Base-by-base conservation (phyloP, 37 sponge, comb jelly and placozoan genomes). In the Hexactinellida sp. region DNA sequence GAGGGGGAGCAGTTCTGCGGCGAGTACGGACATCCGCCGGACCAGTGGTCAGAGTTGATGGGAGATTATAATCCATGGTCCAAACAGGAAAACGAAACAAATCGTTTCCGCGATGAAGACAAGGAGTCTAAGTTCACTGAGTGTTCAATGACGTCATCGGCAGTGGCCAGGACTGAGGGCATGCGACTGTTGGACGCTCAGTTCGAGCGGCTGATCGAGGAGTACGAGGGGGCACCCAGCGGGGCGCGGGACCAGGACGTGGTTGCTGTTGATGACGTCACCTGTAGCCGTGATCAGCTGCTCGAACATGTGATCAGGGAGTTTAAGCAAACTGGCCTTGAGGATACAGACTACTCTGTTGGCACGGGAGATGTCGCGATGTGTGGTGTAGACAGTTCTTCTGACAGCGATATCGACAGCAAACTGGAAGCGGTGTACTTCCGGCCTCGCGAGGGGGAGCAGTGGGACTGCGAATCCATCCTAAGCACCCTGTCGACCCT, bases 391-490 rank as follows among this genome's bases (percentile, higher is more conserved):
- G 76, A 63, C 1, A 63, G 76, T 28, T 63, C 76, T 63, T 63
- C 76, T 10, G 76, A 63, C 28, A 63, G 76, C 13, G 82, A 24
- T 38, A 84, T 54, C 36, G 87, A 89, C 36, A 55, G 36, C 76
- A 85, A 84, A 35, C 36, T 47, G 21, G 88, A 71, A n/a, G 36
- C 89, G 83, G 55, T 54, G 84, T 55, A 87, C 76, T 71, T 87
- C 30, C 87, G 82, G 37, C 76, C 83, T 36, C 36, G 38, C 0
- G 54, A 34, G n/a, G 54, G 38, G 24, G 82, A 55, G 19, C 84
- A 89, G 55, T 96, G 92, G 92, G 97, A 96, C 86, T 96, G 97
- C 88, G 94, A 96, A 39, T 88, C 91, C 25, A 85, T 90, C 30
- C 84, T 90, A 10, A 87, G 87, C 9, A 96, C 96, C 10, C 91